Base-by-base conservation (phyloP, 1,140 invertebrate genomes). In the Tetramorium parvispinum region DNA sequence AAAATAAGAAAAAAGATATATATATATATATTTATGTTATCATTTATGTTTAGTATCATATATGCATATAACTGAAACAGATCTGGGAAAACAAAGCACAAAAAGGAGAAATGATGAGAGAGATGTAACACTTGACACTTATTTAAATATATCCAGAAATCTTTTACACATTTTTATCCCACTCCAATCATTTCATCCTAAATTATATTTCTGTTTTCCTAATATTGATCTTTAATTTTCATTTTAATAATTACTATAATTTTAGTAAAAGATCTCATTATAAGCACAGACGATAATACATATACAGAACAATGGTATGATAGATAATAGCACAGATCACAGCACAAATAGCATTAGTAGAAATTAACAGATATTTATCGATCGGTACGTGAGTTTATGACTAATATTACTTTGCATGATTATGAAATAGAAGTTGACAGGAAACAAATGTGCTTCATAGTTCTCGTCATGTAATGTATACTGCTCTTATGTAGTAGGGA, bases 281-380 rank as follows among this genome's bases (percentile, higher is more conserved):
- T 65, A 40, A 65, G 89, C 76, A 92, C 88, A 93, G 85, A 92
- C 87, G 87, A 88, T 71, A 92, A 93, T 92, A 93, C 88, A 89
- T 88, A 78, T 85, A 66, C 63, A 88, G 79, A 66, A 89, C 87
- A 82, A 85, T 70, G 43, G 24, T 85, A 91, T 83, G 88, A 75
- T 88, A 73, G 85, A 92, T 85, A 81, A 68, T 85, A 81, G 71
- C 87, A 91, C 88, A 91, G 68, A 83, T 86, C 77, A 91, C 79
- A 91, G 87, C 86, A 87, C 71, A 75, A 85, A 91, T 87, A 89
- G 85, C 57, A 91, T 85, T 89, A 77, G 66, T 53, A 88, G 81
- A 85, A 83, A 88, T 75, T 87, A 70, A 78, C 59, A 87, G 85
- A 86, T 86, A 76, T 59, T 89, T 87, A 90, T 91, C 87, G 89